Percentiles rank a stretch among this genome's conserved stretches.
These are phyloP conservation scores for Prochilodus magdalenae DNA, from an alignment of 2,113 vertebrate genomes.

Conservation along the genomic window DNA sequence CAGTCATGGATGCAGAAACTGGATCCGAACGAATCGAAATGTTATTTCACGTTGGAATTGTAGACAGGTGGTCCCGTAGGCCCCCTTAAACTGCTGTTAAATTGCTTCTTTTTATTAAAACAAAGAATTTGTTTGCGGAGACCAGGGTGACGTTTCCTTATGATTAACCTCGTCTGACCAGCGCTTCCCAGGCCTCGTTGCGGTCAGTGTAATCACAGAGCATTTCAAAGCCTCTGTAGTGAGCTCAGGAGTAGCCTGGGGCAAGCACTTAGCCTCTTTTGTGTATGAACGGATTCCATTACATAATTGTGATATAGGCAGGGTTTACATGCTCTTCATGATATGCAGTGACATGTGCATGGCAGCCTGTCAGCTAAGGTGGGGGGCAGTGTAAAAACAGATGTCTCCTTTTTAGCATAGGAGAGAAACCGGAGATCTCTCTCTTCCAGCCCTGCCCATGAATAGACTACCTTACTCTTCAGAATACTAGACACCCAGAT, in stretches of 20 bases:
- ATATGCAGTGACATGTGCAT: constrained; percentile 31
- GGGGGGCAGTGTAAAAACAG: constrained; percentile 35
- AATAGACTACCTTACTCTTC: too few species aligned
- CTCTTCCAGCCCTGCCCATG: background rate
- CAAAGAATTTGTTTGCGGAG: constrained; percentile 32
- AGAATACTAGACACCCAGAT: too few species aligned
- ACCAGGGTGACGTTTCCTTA: constrained; percentile 18
- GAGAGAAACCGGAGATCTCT: background rate
- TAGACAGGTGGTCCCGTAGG: constrained; percentile 47
- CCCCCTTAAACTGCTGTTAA: constrained; percentile 27
- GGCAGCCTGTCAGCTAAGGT: constrained; percentile 8
- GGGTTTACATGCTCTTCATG: constrained; percentile 35
- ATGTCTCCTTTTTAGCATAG: constrained; percentile 3
- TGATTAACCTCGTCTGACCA: constrained; percentile 42
- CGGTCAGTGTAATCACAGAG: constrained; percentile 11
- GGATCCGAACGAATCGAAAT: constrained; percentile 34
- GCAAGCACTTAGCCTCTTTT: constrained; percentile 1
- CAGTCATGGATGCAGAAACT: constrained; percentile 37
- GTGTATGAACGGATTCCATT: constrained; percentile 12
- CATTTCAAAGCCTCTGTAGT: constrained; percentile 32
- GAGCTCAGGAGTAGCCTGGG: constrained; percentile 3
- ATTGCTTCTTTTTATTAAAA: constrained; percentile 29
- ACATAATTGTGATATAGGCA: constrained; percentile 16
- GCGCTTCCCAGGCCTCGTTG: constrained; percentile 33
- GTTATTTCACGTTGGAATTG: constrained; percentile 47